Evolutionary conservation across 23 tunicate genomes (phyloP).

Genomic region (Corella eumyota): DNA sequence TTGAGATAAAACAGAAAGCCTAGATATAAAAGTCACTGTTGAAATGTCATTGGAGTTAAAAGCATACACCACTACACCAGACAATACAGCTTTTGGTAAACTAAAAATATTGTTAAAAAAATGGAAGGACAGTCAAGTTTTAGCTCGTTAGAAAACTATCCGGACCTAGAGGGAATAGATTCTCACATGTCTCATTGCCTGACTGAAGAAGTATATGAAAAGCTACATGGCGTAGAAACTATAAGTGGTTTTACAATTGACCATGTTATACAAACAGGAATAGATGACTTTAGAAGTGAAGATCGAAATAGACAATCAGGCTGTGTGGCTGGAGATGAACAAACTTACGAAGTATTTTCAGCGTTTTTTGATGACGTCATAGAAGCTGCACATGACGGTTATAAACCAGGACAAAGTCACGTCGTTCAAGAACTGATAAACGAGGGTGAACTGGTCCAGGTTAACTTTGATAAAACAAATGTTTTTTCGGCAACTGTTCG

Average conservation of each 20-base stretch:
- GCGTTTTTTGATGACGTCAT: conserved; percentile 27
- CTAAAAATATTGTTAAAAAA: too few species aligned
- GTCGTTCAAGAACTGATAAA: neutral
- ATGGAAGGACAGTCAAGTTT: too few species aligned
- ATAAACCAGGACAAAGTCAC: conserved; percentile 1
- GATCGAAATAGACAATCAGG: too few species aligned
- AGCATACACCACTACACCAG: too few species aligned
- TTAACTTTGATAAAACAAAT: neutral
- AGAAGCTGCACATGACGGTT: conserved; percentile 35
- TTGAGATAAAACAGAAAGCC: too few species aligned
- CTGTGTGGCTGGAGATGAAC: conserved; percentile 38
- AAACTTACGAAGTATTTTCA: conserved; percentile 16
- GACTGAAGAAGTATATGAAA: conserved; percentile 55
- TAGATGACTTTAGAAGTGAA: conserved; percentile 86
- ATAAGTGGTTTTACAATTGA: conserved; percentile 85
- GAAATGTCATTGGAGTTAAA: too few species aligned
- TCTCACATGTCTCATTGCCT: conserved; percentile 66
- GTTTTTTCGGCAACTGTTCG: conserved; percentile 12
- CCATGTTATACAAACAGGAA: conserved; percentile 90
- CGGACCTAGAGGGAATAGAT: conserved; percentile 64
- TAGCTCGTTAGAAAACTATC: conserved; percentile 75
- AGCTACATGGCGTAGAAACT: conserved; percentile 57
- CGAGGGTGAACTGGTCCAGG: neutral
- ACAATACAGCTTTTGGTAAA: too few species aligned
- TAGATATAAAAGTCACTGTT: too few species aligned